Evolutionary conservation across 2,113 vertebrate genomes (phyloP), one percentile per base, ranked within the genome.

Genomic region (Paradisaea rubra): DNA sequence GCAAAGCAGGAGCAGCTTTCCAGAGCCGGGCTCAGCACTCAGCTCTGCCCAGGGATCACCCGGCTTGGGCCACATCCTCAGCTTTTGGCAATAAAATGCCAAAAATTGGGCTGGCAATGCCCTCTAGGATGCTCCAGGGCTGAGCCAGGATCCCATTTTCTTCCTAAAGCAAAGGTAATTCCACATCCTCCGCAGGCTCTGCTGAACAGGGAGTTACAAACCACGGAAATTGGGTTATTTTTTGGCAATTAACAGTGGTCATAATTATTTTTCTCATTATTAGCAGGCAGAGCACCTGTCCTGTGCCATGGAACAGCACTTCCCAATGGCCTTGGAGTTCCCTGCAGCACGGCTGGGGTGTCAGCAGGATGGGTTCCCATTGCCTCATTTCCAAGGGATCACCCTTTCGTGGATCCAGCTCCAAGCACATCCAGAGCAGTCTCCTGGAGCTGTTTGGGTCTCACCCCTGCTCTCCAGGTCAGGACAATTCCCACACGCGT

Each of bases 1-100:
- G 97, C 98, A 98, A 98, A 98, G 98, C 96, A 94, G 93, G 93
- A 68, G 60, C 1, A 12, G 92, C 96, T 96, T 98, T 97, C 94
- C 95, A 41, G 87, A 50, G 87, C 93, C n/a, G 7, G 41, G 71
- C 86, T 92, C 81, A 35, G 81, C n/a, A 1, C 59, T 68, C 35
- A 1, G 56, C n/a, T 41, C 54, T 1, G 2, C 25, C 17, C 11
- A 1, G 16, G 31, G 28, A 59, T 57, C 1, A 0, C 0, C 1
- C 8, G 2, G 17, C 2, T 2, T 23, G 12, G 30, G 63, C 53
- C 78, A 23, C 31, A 23, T 9, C 49, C 18, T 6, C 42, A 5
- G 22, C 28, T 42, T 49, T 79, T 19, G 11, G 45, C 33, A 39
- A 1, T 3, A 17, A 50, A 73, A 41, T 1, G 0, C 23, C 79